Conservation (phyloP, 2,113 vertebrate genomes). For the Gadus chalcogrammus region DNA sequence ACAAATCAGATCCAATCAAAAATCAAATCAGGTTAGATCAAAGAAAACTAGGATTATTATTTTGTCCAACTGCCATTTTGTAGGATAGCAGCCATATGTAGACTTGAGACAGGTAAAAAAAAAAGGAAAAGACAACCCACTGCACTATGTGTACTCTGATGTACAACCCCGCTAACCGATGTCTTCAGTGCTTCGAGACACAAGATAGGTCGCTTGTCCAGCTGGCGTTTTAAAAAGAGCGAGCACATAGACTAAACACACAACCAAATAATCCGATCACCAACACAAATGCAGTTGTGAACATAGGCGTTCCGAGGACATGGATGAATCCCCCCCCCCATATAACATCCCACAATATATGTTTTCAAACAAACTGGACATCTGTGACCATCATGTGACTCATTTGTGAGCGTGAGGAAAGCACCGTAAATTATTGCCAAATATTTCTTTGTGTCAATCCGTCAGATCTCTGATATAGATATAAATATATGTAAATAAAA, state of each 20-base stretch:
- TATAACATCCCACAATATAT: neutral
- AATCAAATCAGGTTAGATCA: constrained; percentile 13
- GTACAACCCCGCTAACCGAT: constrained; percentile 44
- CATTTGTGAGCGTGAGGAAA: constrained; percentile 63
- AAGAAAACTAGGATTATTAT: constrained; percentile 11
- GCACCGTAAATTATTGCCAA: constrained; percentile 67
- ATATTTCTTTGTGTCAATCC: constrained; percentile 64
- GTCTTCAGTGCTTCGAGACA: constrained; percentile 32
- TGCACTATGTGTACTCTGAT: constrained; percentile 55
- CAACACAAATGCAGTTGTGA: constrained; percentile 32
- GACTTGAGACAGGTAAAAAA: constrained; percentile 43
- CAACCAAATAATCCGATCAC: constrained; percentile 32
- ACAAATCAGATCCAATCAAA: constrained; percentile 18
- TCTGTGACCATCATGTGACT: constrained; percentile 47
- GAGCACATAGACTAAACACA: constrained; percentile 51
- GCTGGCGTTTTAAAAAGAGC: constrained; percentile 1
- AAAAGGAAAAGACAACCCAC: constrained; percentile 34
- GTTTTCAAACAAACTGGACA: constrained; percentile 16
- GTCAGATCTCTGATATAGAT: constrained; percentile 48
- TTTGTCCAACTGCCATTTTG: constrained; percentile 70
- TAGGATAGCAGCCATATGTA: constrained; percentile 79
- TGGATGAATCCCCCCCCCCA: neutral
- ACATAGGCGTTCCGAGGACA: constrained; percentile 29
- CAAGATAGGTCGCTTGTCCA: constrained; percentile 18
- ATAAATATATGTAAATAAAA: constrained; percentile 65